phyloP scores from a whole-genome alignment of 2,797 vertebrate genomes.

The Lateolabrax maculatus region DNA sequence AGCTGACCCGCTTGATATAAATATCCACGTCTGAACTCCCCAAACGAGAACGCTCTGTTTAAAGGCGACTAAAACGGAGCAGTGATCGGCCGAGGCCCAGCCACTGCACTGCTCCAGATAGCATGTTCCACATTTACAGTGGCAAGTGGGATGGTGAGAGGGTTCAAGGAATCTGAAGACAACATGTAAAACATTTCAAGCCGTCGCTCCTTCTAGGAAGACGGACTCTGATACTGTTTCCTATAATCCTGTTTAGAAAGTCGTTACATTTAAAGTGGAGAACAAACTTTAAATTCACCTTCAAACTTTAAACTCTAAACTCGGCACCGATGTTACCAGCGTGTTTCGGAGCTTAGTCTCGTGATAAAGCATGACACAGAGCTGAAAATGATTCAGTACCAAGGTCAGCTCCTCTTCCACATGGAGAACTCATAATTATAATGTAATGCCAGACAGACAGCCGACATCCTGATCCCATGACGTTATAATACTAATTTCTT shows the following conservation, averaged over 20 bases:
- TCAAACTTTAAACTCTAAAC: background rate
- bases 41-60: constrained; percentile 79
- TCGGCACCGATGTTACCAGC: background rate
- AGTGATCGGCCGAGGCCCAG: constrained; percentile 72
- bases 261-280: background rate
- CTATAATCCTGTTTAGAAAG: background rate
- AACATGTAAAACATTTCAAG: constrained; percentile 16
- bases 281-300: background rate
- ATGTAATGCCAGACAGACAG: constrained; percentile 7
- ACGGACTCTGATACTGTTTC: background rate
- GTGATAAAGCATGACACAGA: background rate
- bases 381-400: constrained; percentile 36
- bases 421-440: constrained; percentile 10
- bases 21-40: constrained; percentile 83
- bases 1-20: constrained; percentile 86
- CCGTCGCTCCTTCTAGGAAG: constrained; percentile 24
- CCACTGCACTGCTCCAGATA: constrained; percentile 83
- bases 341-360: constrained; percentile 3
- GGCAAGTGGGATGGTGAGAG: constrained; percentile 37
- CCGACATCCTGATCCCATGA: too few species aligned
- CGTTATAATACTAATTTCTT: too few species aligned
- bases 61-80: constrained; percentile 79
- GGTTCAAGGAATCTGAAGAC: constrained; percentile 66
- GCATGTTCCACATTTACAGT: constrained; percentile 77
- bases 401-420: constrained; percentile 52